phyloP scores from a whole-genome alignment of 2,797 vertebrate species.

The Liasis olivaceus region DNA sequence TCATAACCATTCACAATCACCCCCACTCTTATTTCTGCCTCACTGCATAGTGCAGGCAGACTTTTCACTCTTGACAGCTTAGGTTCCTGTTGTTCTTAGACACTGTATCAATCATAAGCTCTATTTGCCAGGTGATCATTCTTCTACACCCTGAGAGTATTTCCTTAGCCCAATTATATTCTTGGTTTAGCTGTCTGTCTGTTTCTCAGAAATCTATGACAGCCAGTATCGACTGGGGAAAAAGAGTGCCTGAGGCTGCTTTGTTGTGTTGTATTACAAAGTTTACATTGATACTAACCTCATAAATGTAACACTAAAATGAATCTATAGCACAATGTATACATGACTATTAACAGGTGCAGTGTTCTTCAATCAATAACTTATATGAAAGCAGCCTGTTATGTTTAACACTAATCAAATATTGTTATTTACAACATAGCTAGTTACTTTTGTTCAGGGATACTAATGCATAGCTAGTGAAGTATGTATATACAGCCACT shows the following conservation, averaged over 20 bases:
- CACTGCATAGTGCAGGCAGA: not conserved
- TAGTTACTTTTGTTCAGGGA: not conserved
- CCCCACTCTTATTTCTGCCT: conserved; percentile 13
- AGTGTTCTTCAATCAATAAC: conserved; percentile 46
- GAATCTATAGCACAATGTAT: conserved; percentile 23
- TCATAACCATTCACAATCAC: conserved; percentile 40
- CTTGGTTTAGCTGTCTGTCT: conserved; percentile 41
- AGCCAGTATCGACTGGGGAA: not conserved
- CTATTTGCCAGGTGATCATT: conserved; percentile 20
- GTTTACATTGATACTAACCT: conserved; percentile 43
- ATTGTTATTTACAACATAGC: conserved; percentile 4
- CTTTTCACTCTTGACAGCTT: conserved; percentile 25
- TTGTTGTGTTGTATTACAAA: conserved; percentile 1
- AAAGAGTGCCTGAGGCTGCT: conserved; percentile 48
- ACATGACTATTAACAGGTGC: conserved; percentile 15
- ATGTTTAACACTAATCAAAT: conserved; percentile 23
- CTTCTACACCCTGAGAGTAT: conserved; percentile 44
- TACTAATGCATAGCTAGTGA: not conserved
- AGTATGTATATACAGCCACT: not conserved
- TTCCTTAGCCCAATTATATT: conserved; percentile 51
- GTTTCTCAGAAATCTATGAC: conserved; percentile 56
- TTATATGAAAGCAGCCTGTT: conserved; percentile 35
- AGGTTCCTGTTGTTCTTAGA: conserved; percentile 23
- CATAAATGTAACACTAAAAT: conserved; percentile 48
- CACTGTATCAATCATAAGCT: not conserved